Percentiles rank a stretch among this genome's conserved stretches.
phyloP scores from a whole-genome alignment of 2,113 vertebrate species.

The Morone chrysops region DNA sequence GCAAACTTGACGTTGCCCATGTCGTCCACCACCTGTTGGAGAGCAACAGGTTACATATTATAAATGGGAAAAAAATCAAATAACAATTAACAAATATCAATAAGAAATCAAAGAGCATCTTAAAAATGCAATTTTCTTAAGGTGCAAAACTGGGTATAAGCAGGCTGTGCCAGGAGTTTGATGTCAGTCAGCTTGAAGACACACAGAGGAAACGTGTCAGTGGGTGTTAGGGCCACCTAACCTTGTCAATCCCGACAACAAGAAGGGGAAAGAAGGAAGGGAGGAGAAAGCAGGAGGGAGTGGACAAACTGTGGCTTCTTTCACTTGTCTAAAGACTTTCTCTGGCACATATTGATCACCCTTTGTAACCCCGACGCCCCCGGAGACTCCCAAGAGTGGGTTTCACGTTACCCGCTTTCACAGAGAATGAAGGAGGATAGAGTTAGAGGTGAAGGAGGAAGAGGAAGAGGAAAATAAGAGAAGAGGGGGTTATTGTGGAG shows the following conservation, averaged over 20 bases:
- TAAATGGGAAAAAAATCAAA: not conserved
- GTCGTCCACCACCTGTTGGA: conserved; percentile 89
- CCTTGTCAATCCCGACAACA: conserved; percentile 65
- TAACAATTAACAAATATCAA: not conserved
- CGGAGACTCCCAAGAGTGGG: conserved; percentile 60
- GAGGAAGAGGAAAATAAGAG: conserved; percentile 52
- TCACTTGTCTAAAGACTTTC: conserved; percentile 81
- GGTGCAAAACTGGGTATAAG: not conserved
- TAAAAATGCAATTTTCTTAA: conserved; percentile 7
- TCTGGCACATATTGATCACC: conserved; percentile 81
- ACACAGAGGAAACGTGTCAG: conserved; percentile 56
- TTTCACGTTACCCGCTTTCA: conserved; percentile 76
- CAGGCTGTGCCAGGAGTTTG: conserved; percentile 32
- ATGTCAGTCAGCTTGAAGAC: conserved; percentile 54
- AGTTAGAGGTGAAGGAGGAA: conserved; percentile 56
- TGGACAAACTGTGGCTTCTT: conserved; percentile 72
- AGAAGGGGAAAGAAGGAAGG: conserved; percentile 52
- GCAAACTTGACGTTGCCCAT: conserved; percentile 92
- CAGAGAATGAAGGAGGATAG: conserved; percentile 63
- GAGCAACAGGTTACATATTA: conserved; percentile 31
- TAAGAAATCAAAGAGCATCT: not conserved
- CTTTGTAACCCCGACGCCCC: conserved; percentile 72
- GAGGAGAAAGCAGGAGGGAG: conserved; percentile 58
- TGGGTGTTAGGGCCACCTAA: conserved; percentile 68
- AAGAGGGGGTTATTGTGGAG: conserved; percentile 58